Evolutionary conservation across 2,113 vertebrate species (phyloP).

Genomic region (Epinephelus cyanopodus): DNA sequence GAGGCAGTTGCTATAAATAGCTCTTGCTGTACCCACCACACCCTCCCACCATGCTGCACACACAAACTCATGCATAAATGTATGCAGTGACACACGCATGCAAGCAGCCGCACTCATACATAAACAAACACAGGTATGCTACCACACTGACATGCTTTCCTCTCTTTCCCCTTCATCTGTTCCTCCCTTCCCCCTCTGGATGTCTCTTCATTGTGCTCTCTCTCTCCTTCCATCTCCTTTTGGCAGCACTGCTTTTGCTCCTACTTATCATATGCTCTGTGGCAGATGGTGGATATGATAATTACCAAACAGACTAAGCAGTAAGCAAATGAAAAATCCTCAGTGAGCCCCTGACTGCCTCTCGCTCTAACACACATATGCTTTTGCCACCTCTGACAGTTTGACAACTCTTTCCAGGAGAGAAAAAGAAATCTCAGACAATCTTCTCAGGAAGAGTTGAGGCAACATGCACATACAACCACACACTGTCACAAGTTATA

Average conservation of each 20-base stretch:
- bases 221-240: conserved; percentile 41
- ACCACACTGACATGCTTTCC: conserved; percentile 15
- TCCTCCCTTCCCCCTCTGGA: not conserved
- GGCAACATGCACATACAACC: not conserved
- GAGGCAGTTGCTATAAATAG: conserved; percentile 69
- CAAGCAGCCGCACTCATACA: conserved; percentile 23
- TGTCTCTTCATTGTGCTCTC: conserved; percentile 11
- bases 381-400: conserved; percentile 42
- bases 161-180: not conserved
- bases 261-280: conserved; percentile 64
- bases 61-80: conserved; percentile 49
- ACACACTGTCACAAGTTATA: not conserved
- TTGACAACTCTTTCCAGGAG: conserved; percentile 21
- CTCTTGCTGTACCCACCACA: conserved; percentile 25
- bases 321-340: conserved; percentile 48
- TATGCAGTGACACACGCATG: conserved; percentile 49
- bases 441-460: not conserved
- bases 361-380: conserved; percentile 15
- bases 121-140: conserved; percentile 24
- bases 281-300: conserved; percentile 73
- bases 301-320: conserved; percentile 65
- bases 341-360: not conserved
- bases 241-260: conserved; percentile 57
- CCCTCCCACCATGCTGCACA: conserved; percentile 21
- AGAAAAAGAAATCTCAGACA: not conserved